These are phyloP conservation scores for Chelonus insularis DNA, from an alignment of 1,140 invertebrate species.

Conservation along the genomic window DNA sequence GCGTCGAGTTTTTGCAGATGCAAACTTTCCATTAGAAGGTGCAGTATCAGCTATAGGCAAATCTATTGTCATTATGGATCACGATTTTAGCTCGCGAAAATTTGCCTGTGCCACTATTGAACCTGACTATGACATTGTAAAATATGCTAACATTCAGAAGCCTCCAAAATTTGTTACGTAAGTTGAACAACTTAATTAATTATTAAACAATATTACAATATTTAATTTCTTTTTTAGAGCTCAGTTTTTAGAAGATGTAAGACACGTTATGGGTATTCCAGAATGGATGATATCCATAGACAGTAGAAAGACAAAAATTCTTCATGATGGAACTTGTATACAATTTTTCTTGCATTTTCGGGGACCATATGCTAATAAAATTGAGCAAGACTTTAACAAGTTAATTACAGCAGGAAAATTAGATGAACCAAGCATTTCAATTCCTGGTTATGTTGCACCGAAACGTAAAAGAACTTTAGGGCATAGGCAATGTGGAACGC, in stretches of 20 bases:
- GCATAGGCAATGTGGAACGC: conserved; percentile 73
- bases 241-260: conserved; percentile 82
- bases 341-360: conserved; percentile 88
- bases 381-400: conserved; percentile 78
- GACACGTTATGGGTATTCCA: conserved; percentile 81
- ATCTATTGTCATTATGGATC: conserved; percentile 83
- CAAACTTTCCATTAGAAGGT: conserved; percentile 84
- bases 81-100: conserved; percentile 70
- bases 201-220: neutral
- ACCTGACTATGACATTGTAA: conserved; percentile 87
- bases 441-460: conserved; percentile 73
- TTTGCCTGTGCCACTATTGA: conserved; percentile 91
- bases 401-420: conserved; percentile 74
- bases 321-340: conserved; percentile 81
- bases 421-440: conserved; percentile 73
- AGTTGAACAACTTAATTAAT: conserved; percentile 52
- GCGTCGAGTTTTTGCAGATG: conserved; percentile 79
- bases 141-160: conserved; percentile 85
- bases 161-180: conserved; percentile 86
- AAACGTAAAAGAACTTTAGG: conserved; percentile 73
- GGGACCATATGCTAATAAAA: conserved; percentile 73
- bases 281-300: conserved; percentile 90
- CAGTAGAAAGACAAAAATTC: conserved; percentile 73
- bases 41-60: conserved; percentile 76
- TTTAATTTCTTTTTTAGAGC: conserved; percentile 60